phyloP scores from a whole-genome alignment of 2,113 vertebrate genomes.

The Neodontobutis hainanensis region DNA sequence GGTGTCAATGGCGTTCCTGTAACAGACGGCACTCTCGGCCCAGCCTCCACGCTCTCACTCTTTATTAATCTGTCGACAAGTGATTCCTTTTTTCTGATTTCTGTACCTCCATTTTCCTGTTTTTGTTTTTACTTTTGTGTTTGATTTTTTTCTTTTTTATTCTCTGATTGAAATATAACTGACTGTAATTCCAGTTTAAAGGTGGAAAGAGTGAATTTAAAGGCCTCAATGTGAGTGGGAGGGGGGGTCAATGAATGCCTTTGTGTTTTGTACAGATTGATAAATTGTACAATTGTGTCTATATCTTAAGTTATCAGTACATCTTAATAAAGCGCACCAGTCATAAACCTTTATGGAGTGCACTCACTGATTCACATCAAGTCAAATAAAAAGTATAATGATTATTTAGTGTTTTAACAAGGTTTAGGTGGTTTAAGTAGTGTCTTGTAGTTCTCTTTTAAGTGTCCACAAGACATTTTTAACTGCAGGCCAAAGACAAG shows the following conservation, averaged over 20 bases:
- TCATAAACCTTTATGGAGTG: constrained; percentile 63
- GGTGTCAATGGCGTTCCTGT: constrained; percentile 62
- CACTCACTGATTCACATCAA: neutral
- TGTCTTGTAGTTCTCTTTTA: too few species aligned
- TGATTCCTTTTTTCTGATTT: constrained; percentile 42
- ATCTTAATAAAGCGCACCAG: constrained; percentile 79
- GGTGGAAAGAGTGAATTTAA: constrained; percentile 41
- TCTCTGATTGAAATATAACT: constrained; percentile 52
- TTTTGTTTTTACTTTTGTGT: constrained; percentile 34
- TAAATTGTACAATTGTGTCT: constrained; percentile 78
- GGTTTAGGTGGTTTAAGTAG: too few species aligned
- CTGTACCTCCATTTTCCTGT: constrained; percentile 46
- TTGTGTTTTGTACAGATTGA: constrained; percentile 79
- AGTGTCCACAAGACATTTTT: too few species aligned
- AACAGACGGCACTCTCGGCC: constrained; percentile 57
- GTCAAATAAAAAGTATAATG: too few species aligned
- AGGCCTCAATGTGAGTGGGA: constrained; percentile 48
- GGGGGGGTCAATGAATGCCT: constrained; percentile 56
- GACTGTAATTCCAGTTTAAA: constrained; percentile 75
- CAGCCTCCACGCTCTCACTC: constrained; percentile 27
- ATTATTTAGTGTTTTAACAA: too few species aligned
- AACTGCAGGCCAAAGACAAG: too few species aligned
- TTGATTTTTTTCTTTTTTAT: constrained; percentile 48
- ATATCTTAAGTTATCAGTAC: constrained; percentile 79
- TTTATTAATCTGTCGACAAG: constrained; percentile 31